Conservation (phyloP, 1,140 invertebrate genomes). For the Saccostrea cuccullata region DNA sequence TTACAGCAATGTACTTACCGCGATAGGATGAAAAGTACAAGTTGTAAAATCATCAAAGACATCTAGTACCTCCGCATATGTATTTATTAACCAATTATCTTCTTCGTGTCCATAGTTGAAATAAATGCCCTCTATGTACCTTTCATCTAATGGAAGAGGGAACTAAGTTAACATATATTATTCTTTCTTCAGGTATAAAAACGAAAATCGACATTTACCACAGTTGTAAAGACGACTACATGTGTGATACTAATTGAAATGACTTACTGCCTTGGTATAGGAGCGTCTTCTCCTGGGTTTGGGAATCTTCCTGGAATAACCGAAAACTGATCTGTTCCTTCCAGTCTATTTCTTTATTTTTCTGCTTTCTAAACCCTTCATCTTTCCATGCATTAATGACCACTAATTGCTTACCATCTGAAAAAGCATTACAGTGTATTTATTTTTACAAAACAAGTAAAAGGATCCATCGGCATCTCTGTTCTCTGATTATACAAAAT, state of each 20-base stretch:
- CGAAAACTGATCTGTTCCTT: constrained; percentile 51
- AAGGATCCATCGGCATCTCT: too few relatives aligned
- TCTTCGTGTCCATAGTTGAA: constrained; percentile 34
- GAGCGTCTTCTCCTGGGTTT: constrained; percentile 34
- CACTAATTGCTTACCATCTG: not conserved
- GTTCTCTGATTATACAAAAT: too few relatives aligned
- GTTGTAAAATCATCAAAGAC: constrained; percentile 45
- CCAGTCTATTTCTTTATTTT: constrained; percentile 44
- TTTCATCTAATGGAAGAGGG: constrained; percentile 30
- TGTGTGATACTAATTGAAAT: too few relatives aligned
- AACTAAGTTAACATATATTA: not conserved
- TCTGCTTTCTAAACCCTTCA: constrained; percentile 45
- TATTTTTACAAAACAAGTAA: not conserved
- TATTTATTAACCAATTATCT: constrained; percentile 13
- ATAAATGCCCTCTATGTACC: constrained; percentile 1
- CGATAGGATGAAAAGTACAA: not conserved
- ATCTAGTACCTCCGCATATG: constrained; percentile 37
- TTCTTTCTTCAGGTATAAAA: too few relatives aligned
- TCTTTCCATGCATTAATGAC: constrained; percentile 49
- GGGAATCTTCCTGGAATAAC: constrained; percentile 9
- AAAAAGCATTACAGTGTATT: not conserved
- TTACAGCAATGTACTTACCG: not conserved
- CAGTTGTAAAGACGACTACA: too few relatives aligned
- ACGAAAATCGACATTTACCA: too few relatives aligned
- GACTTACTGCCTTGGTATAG: constrained; percentile 50